phyloP scores from a whole-genome alignment of 2,797 vertebrate species.

The Odontamblyopus lacepedii region DNA sequence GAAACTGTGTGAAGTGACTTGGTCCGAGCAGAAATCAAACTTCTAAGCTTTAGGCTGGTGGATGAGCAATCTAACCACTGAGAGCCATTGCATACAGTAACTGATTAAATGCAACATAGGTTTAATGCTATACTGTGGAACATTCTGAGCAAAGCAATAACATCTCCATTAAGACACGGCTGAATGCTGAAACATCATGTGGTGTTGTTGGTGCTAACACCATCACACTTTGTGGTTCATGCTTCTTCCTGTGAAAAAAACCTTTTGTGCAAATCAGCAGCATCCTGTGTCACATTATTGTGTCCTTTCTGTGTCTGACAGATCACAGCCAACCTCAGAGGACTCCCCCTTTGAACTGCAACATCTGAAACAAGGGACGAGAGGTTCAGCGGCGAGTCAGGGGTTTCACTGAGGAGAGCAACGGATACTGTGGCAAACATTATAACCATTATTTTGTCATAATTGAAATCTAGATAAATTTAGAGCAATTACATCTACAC shows the following conservation, averaged over 20 bases:
- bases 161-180: too few relatives aligned
- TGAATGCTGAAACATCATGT: background rate
- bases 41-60: too few relatives aligned
- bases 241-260: constrained; percentile 30
- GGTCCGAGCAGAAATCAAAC: too few relatives aligned
- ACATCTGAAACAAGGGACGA: constrained; percentile 72
- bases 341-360: constrained; percentile 82
- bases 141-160: too few relatives aligned
- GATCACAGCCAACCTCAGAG: constrained; percentile 58
- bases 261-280: constrained; percentile 17
- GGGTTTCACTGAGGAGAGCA: background rate
- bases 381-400: constrained; percentile 16
- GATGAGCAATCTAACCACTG: too few relatives aligned
- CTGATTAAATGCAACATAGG: too few relatives aligned
- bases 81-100: too few relatives aligned
- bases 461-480: too few relatives aligned
- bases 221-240: constrained; percentile 10
- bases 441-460: too few relatives aligned
- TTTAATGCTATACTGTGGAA: too few relatives aligned
- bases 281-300: constrained; percentile 22
- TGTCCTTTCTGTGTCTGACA: constrained; percentile 6
- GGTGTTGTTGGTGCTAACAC: constrained; percentile 47
- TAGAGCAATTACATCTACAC: too few relatives aligned
- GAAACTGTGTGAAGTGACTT: too few relatives aligned
- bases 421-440: background rate